phyloP scores from a whole-genome alignment of 2,888 invertebrate genomes.

The Ernsta delagoae region DNA sequence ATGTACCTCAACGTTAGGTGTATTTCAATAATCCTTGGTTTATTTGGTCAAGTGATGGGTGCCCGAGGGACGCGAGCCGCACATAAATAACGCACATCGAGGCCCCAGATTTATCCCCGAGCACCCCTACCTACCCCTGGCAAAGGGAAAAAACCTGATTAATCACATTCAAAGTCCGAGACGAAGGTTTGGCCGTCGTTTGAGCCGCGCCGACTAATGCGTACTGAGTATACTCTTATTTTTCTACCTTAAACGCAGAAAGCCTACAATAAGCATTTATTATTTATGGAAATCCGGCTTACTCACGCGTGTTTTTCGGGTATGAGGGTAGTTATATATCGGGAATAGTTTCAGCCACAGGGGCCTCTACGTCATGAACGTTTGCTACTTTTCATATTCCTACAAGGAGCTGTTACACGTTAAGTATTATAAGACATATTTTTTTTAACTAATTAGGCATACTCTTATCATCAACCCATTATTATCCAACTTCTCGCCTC shows the following conservation, averaged over 20 bases:
- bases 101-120: constrained; percentile 58
- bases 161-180: constrained; percentile 71
- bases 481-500: too few species aligned
- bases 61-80: constrained; percentile 37
- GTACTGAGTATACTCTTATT: background rate
- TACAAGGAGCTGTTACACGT: too few species aligned
- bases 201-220: constrained; percentile 21
- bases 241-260: background rate
- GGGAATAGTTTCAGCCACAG: too few species aligned
- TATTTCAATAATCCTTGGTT: constrained; percentile 36
- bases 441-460: too few species aligned
- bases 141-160: constrained; percentile 68
- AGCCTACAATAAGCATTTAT: background rate
- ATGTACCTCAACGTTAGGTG: constrained; percentile 25
- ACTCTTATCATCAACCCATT: too few species aligned
- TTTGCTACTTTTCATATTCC: too few species aligned
- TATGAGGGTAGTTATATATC: too few species aligned
- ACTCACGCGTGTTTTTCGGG: background rate
- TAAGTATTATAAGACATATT: too few species aligned
- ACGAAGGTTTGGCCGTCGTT: constrained; percentile 52
- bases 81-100: constrained; percentile 57
- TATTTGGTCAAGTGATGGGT: constrained; percentile 34
- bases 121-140: constrained; percentile 27
- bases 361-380: too few species aligned
- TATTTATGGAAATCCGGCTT: background rate